These are phyloP conservation scores for Andrena marginata DNA, from an alignment of 2,888 invertebrate species.

Conservation along the genomic window DNA sequence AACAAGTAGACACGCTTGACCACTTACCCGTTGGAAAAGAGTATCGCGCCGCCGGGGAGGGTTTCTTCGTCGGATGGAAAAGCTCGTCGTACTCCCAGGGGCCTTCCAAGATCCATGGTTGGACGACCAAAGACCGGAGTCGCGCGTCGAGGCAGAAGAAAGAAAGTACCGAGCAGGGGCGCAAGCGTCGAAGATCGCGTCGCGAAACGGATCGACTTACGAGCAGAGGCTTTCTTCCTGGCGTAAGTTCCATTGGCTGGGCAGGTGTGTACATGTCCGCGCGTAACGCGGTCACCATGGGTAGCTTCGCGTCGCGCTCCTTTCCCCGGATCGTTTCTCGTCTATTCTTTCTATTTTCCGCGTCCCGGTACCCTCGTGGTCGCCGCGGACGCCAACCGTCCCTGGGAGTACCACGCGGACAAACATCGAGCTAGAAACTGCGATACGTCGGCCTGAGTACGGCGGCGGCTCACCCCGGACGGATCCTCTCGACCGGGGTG, in stretches of 20 bases:
- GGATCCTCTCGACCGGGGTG: conserved; percentile 71
- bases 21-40: conserved; percentile 69
- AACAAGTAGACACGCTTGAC: conserved; percentile 59
- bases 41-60: conserved; percentile 45
- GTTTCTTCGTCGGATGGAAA: conserved; percentile 44
- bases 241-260: neutral
- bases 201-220: conserved; percentile 31
- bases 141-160: conserved; percentile 17
- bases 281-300: neutral
- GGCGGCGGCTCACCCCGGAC: conserved; percentile 78
- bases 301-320: neutral
- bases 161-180: conserved; percentile 30
- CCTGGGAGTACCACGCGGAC: conserved; percentile 81
- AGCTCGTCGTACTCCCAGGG: conserved; percentile 62
- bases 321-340: neutral
- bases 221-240: conserved; percentile 1
- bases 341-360: neutral
- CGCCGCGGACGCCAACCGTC: conserved; percentile 58
- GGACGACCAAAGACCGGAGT: conserved; percentile 49
- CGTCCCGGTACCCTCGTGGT: conserved; percentile 63
- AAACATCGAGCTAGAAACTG: conserved; percentile 84
- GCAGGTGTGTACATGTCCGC: neutral
- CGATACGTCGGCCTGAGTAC: conserved; percentile 80
- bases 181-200: conserved; percentile 64
- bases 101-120: conserved; percentile 56